Evolutionary conservation across 2,888 invertebrate genomes (phyloP).

Genomic region (Gymnocheta viridis): DNA sequence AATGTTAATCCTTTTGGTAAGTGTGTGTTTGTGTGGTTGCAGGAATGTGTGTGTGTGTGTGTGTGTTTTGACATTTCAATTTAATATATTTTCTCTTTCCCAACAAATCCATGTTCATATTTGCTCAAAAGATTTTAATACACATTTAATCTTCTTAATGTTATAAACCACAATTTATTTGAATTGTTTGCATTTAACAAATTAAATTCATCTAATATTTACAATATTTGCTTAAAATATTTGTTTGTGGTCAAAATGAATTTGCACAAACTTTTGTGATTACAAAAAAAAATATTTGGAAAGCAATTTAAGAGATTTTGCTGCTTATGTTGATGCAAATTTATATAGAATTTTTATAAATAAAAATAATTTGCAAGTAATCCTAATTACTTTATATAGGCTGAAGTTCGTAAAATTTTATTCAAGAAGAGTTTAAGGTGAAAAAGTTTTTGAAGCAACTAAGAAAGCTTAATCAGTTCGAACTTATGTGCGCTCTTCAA

Average conservation of each 20-base stretch:
- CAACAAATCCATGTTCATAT: not conserved
- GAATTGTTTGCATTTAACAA: conserved; percentile 35
- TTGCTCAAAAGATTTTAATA: not conserved
- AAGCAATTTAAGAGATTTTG: too few relatives aligned
- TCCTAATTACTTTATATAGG: too few relatives aligned
- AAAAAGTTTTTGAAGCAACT: too few relatives aligned
- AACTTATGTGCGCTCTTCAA: too few relatives aligned
- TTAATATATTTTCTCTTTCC: not conserved
- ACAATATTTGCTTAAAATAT: conserved; percentile 13
- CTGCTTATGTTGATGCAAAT: too few relatives aligned
- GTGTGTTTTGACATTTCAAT: not conserved
- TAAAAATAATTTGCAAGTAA: too few relatives aligned
- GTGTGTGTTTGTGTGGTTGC: not conserved
- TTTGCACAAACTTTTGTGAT: too few relatives aligned
- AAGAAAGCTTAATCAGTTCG: too few relatives aligned
- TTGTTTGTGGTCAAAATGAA: conserved; percentile 18
- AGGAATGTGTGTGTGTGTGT: not conserved
- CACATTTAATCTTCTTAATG: conserved; percentile 34
- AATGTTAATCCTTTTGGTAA: not conserved
- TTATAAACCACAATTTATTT: conserved; percentile 30
- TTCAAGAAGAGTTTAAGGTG: too few relatives aligned
- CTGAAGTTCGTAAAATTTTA: too few relatives aligned
- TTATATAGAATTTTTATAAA: too few relatives aligned
- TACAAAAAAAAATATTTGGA: too few relatives aligned
- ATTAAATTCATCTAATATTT: conserved; percentile 32